Evolutionary conservation across 1,140 invertebrate genomes (phyloP).

Genomic region (Drosophila kanapiae): DNA sequence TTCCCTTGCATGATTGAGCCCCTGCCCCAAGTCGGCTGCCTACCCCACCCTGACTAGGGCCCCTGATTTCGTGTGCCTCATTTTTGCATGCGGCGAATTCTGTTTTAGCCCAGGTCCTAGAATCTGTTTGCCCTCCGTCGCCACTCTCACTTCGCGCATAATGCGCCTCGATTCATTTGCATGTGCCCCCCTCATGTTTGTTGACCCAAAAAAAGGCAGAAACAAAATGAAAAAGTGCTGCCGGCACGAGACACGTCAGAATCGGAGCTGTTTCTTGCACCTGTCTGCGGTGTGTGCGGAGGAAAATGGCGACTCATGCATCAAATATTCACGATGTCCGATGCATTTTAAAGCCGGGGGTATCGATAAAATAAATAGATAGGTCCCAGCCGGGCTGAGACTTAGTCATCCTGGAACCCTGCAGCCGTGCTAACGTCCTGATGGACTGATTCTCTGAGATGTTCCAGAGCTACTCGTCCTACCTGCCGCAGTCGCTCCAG

Average conservation of each 20-base stretch:
- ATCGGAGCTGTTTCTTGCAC: conserved; percentile 37
- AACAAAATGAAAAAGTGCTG: conserved; percentile 28
- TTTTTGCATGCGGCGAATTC: conserved; percentile 41
- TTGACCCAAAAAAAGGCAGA: conserved; percentile 64
- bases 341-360: conserved; percentile 64
- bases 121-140: conserved; percentile 39
- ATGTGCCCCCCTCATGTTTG: conserved; percentile 52
- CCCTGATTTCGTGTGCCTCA: conserved; percentile 43
- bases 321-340: conserved; percentile 77
- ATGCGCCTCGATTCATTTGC: conserved; percentile 35
- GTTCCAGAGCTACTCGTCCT: conserved; percentile 65
- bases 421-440: conserved; percentile 45
- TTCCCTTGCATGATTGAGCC: conserved; percentile 23
- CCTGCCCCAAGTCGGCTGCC: background rate
- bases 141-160: conserved; percentile 58
- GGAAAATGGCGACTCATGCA: conserved; percentile 58
- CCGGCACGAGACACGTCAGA: conserved; percentile 72
- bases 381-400: background rate
- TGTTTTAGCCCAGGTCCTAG: conserved; percentile 12
- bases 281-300: conserved; percentile 5
- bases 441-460: conserved; percentile 38
- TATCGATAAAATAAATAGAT: conserved; percentile 79
- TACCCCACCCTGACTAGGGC: background rate
- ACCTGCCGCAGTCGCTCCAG: conserved; percentile 63
- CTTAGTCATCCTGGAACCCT: conserved; percentile 57